phyloP scores from a whole-genome alignment of 2,797 vertebrate species.

The Simalia tracyae region DNA sequence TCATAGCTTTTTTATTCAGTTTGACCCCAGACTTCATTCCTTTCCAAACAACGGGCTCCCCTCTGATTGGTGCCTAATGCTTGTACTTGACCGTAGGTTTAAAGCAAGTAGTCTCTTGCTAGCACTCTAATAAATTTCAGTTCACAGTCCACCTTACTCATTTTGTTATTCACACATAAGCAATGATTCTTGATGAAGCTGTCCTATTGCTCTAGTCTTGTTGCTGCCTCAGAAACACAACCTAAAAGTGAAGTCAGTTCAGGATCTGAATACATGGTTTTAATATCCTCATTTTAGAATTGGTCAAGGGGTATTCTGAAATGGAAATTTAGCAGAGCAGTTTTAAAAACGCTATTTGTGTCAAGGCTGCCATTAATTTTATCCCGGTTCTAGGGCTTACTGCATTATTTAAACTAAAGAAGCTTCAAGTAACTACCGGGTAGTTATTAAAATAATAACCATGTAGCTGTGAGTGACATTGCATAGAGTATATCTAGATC shows the following conservation, averaged over 20 bases:
- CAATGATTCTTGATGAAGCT: not conserved
- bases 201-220: not conserved
- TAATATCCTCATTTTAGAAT: not conserved
- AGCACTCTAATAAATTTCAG: not conserved
- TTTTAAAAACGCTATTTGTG: conserved; percentile 6
- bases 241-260: not conserved
- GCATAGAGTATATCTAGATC: not conserved
- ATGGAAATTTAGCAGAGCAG: conserved; percentile 1
- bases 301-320: not conserved
- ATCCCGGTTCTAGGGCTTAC: conserved; percentile 20
- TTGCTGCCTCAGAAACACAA: not conserved
- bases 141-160: not conserved
- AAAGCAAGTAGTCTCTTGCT: not conserved
- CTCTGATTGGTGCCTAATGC: not conserved
- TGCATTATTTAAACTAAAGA: conserved; percentile 48
- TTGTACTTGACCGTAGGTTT: not conserved
- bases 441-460: conserved; percentile 18
- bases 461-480: conserved; percentile 6
- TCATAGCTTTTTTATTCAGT: not conserved
- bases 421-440: not conserved
- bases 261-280: not conserved
- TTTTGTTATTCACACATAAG: not conserved
- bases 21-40: not conserved
- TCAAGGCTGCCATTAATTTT: conserved; percentile 17
- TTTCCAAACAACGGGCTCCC: not conserved